Evolutionary conservation across 2,113 vertebrate genomes (phyloP).

Genomic region (Planiliza haematocheilus): DNA sequence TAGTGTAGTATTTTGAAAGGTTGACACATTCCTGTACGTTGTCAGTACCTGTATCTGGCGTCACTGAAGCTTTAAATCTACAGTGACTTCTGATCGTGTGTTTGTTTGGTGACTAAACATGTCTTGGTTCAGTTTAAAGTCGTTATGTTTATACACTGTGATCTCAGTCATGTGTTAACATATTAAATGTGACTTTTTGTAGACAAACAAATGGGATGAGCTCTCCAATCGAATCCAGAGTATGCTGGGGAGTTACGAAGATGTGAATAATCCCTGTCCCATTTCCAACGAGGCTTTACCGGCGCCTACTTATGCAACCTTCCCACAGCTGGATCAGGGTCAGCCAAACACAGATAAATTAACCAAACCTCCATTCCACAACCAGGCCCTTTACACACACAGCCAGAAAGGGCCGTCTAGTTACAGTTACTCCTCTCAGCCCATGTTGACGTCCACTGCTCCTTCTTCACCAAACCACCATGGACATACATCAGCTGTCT

Average conservation of each 20-base stretch:
- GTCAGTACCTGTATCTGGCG: too few relatives aligned
- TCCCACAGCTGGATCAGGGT: slow-evolving; percentile 68
- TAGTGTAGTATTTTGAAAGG: not conserved
- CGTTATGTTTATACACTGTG: not conserved
- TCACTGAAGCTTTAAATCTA: not conserved
- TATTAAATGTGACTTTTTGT: slow-evolving; percentile 40
- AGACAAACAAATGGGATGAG: slow-evolving; percentile 94
- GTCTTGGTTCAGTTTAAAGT: too few relatives aligned
- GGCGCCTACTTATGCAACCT: slow-evolving; percentile 57
- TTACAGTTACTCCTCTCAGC: slow-evolving; percentile 65
- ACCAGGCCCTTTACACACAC: slow-evolving; percentile 56
- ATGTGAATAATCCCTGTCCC: slow-evolving; percentile 83
- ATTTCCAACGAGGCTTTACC: slow-evolving; percentile 71
- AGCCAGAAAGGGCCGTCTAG: slow-evolving; percentile 37
- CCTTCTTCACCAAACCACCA: slow-evolving; percentile 43
- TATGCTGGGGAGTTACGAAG: slow-evolving; percentile 95
- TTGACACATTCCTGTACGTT: not conserved
- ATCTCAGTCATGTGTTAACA: not conserved
- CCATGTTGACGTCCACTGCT: slow-evolving; percentile 65
- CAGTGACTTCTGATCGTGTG: too few relatives aligned
- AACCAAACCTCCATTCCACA: slow-evolving; percentile 79
- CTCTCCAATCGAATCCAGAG: slow-evolving; percentile 92
- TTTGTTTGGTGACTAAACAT: not conserved
- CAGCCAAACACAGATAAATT: slow-evolving; percentile 72
- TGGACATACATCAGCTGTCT: slow-evolving; percentile 65